Base-by-base conservation (phyloP, 2,797 vertebrate genomes). In the Ctenochaetus hawaiiensis region DNA sequence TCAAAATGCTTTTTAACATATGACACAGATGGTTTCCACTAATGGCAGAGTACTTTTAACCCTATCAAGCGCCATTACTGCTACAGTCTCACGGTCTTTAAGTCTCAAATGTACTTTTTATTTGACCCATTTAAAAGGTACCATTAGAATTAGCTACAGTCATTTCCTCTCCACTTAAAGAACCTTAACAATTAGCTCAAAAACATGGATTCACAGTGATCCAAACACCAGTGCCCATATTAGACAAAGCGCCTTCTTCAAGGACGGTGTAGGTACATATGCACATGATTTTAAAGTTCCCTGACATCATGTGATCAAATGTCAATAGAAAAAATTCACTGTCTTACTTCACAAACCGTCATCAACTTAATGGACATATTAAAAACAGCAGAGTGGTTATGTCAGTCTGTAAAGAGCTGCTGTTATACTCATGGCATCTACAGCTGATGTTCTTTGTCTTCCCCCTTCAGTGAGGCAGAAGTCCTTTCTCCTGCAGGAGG, bases 1-100 rank as follows among this genome's bases (percentile, higher is more conserved):
- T 88, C 52, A 77, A 51, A 85, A 80, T 75, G 72, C 68, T 86
- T 80, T 34, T 77, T 62, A 85, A 74, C 3, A 30, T 59, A 66
- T 72, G 78, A 75, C 66, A 78, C 63, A 34, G 63, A 80, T 72
- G 18, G 61, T 49, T 66, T 71, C 64, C n/a, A 34, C 59, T 69
- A 69, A 83, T 59, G 59, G 77, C 43, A 30, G 37, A 53, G 67
- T 23, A 78, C 65, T 51, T 85, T 80, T 72, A 82, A 80, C 75
- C 65, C 23, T 16, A 47, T 56, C 1, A n/a, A 63, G 23, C 44
- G 23, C 8, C 48, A 16, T 13, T 23, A 59, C n/a, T 62, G 53
- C 48, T 67, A 39, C 56, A 59, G 11, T 56, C 20, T n/a, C 11
- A 23, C 44, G 23, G 44, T 26, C 17, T 48, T 65, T 1, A 37